These are phyloP conservation scores for Amiota communis DNA, from an alignment of 2,888 invertebrate genomes.

Conservation along the genomic window DNA sequence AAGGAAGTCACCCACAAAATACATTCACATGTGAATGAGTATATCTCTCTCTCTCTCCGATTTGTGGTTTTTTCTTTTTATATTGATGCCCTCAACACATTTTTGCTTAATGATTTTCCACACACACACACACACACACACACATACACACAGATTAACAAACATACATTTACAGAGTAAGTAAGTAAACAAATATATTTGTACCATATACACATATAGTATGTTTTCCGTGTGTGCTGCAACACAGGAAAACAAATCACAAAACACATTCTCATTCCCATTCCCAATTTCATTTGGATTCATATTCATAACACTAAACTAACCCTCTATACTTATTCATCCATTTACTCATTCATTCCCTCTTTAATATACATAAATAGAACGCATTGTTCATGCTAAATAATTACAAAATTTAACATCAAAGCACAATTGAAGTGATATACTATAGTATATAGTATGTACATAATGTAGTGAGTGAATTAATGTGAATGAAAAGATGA, in stretches of 20 bases:
- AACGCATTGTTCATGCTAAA: constrained; percentile 22
- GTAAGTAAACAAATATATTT: not conserved
- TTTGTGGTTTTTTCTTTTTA: not conserved
- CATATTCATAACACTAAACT: no score
- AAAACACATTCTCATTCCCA: not conserved
- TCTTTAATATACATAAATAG: not conserved
- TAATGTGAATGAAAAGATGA: no score
- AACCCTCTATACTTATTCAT: not conserved
- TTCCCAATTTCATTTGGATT: no score
- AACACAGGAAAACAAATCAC: not conserved
- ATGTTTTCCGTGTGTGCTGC: not conserved
- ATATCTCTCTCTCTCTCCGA: not conserved
- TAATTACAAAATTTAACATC: constrained; percentile 26
- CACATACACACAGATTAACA: not conserved
- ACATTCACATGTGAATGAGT: not conserved
- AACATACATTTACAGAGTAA: not conserved
- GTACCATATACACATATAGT: not conserved
- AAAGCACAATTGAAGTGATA: not conserved
- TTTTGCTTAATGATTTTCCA: constrained; percentile 29
- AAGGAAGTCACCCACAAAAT: not conserved
- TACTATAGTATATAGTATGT: no score
- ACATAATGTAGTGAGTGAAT: no score
- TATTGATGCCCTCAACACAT: constrained; percentile 8
- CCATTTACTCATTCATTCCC: not conserved
- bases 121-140: not conserved